phyloP scores from a whole-genome alignment of 2,797 vertebrate genomes.

The Melanotaenia maccullochi region DNA sequence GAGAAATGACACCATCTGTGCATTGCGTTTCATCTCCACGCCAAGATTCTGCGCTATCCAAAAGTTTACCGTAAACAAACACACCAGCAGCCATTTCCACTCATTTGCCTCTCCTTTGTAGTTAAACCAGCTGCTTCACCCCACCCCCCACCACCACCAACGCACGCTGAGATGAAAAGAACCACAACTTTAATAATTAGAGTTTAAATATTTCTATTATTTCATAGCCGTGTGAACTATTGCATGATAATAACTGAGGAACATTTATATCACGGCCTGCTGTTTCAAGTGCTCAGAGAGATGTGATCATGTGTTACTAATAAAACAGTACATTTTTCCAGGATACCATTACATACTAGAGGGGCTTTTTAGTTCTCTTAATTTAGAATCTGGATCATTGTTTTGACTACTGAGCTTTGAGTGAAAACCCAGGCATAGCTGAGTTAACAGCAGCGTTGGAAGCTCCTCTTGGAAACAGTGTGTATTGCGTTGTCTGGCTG shows the following conservation, averaged over 20 bases:
- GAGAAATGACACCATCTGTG: conserved; percentile 15
- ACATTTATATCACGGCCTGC: conserved; percentile 8
- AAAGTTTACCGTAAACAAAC: conserved; percentile 29
- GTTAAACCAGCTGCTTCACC: conserved; percentile 2
- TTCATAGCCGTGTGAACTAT: background rate
- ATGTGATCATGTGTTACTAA: conserved; percentile 9
- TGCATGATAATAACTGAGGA: conserved; percentile 8
- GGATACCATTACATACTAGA: conserved; percentile 18
- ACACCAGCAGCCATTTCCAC: conserved; percentile 22
- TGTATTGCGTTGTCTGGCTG: conserved; percentile 76
- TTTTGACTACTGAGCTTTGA: conserved; percentile 59
- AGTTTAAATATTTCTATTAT: conserved; percentile 11
- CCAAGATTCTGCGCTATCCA: conserved; percentile 23
- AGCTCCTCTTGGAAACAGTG: conserved; percentile 69
- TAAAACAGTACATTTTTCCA: conserved; percentile 28
- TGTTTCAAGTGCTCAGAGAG: conserved; percentile 10
- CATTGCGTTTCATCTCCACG: conserved; percentile 20
- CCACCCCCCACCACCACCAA: background rate
- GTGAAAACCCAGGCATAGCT: conserved; percentile 72
- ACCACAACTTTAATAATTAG: conserved; percentile 12
- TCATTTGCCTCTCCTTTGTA: conserved; percentile 10
- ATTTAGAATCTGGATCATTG: conserved; percentile 42
- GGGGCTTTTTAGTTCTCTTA: conserved; percentile 28
- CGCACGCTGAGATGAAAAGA: conserved; percentile 11
- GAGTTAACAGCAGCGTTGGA: conserved; percentile 69